Percentiles rank a stretch among this genome's conserved stretches.
phyloP scores from a whole-genome alignment of 1,140 invertebrate genomes.

The Hestina assimilis region DNA sequence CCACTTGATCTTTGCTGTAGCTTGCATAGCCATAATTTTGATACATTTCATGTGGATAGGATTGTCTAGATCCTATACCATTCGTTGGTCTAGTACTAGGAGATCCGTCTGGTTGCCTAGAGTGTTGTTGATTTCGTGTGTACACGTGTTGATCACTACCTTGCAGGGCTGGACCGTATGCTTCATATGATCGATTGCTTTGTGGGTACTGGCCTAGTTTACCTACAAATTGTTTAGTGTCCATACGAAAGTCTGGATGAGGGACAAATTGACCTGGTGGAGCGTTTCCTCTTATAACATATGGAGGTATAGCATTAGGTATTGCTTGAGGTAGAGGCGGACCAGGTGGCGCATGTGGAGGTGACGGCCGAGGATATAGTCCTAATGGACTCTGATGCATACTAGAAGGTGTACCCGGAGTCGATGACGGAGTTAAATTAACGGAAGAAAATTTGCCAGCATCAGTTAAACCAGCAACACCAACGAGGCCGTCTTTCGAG shows the following conservation, averaged over 20 bases:
- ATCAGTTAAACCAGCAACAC: constrained; percentile 51
- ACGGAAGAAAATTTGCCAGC: constrained; percentile 78
- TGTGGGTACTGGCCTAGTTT: constrained; percentile 74
- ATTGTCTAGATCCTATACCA: constrained; percentile 51
- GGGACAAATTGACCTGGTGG: constrained; percentile 68
- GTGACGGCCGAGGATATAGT: constrained; percentile 81
- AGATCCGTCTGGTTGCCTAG: constrained; percentile 54
- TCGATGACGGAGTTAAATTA: constrained; percentile 82
- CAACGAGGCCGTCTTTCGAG: constrained; percentile 73
- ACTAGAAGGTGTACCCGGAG: constrained; percentile 81
- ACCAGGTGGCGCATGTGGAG: constrained; percentile 80
- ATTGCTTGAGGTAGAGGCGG: constrained; percentile 79
- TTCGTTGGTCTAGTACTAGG: constrained; percentile 52
- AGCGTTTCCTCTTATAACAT: constrained; percentile 76
- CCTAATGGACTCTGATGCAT: constrained; percentile 79
- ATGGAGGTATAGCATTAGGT: constrained; percentile 78
- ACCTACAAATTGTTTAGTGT: constrained; percentile 71
- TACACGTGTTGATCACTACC: constrained; percentile 59
- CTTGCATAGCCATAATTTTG: constrained; percentile 75
- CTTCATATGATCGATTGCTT: constrained; percentile 58
- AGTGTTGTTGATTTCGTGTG: constrained; percentile 51
- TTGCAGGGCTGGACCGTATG: constrained; percentile 48
- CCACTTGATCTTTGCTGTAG: constrained; percentile 69
- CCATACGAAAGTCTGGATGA: constrained; percentile 71
- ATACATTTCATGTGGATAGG: constrained; percentile 78